phyloP scores from a whole-genome alignment of 37 sponge, comb jelly and placozoan species.

The Haliclona indistincta region DNA sequence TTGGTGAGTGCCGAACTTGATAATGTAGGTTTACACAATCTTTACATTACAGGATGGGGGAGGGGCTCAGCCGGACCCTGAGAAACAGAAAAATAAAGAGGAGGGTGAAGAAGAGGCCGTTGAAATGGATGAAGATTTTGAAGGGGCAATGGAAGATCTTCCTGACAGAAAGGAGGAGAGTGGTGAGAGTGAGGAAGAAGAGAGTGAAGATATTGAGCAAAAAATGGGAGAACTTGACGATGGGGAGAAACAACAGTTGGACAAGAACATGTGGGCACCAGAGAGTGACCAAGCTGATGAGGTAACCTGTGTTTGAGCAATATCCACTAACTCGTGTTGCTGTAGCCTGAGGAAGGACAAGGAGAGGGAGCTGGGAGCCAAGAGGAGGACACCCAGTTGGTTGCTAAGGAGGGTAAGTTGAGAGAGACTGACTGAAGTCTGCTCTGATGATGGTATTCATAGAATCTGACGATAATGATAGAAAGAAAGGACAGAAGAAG shows the following conservation, averaged over 20 bases:
- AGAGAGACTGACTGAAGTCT: no score
- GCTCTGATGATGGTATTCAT: no score
- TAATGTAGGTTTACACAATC: neutral
- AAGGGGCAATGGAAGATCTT: slow-evolving; percentile 55
- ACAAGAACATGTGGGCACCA: slow-evolving; percentile 86
- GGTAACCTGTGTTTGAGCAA: neutral
- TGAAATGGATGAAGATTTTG: slow-evolving; percentile 88
- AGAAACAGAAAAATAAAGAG: slow-evolving; percentile 10
- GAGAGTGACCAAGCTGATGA: slow-evolving; percentile 54
- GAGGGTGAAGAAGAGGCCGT: slow-evolving; percentile 69
- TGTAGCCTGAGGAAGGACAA: slow-evolving; percentile 13
- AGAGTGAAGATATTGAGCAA: neutral
- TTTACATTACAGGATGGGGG: slow-evolving; percentile 21
- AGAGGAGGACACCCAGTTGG: slow-evolving; percentile 46
- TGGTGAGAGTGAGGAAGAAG: slow-evolving; percentile 42
- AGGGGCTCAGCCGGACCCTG: slow-evolving; percentile 13
- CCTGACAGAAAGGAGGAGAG: slow-evolving; percentile 9
- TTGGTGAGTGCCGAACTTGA: slow-evolving; percentile 7
- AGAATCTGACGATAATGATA: neutral
- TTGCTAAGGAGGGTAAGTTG: slow-evolving; percentile 67
- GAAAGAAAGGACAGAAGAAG: slow-evolving; percentile 8
- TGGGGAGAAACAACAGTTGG: slow-evolving; percentile 52
- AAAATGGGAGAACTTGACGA: slow-evolving; percentile 43
- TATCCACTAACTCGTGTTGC: neutral
- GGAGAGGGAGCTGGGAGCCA: slow-evolving; percentile 55